Conservation (phyloP, 1,140 invertebrate genomes). For the Parapsyche elsis region DNA sequence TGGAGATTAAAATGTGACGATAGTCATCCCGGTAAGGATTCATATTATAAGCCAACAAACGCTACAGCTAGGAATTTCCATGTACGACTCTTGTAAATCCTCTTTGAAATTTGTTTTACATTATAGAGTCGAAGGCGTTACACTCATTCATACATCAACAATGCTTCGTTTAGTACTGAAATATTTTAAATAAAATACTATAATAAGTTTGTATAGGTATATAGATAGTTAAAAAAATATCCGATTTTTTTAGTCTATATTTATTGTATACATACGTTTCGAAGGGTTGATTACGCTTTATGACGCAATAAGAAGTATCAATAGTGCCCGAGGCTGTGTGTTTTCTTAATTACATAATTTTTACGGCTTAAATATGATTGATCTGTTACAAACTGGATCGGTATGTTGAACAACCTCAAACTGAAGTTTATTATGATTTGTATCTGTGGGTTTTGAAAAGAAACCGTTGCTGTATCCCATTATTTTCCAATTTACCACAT, state of each 20-base stretch:
- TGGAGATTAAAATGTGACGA: constrained; percentile 51
- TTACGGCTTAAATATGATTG: no score
- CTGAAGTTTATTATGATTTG: no score
- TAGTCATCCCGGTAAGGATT: constrained; percentile 36
- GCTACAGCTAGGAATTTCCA: constrained; percentile 2
- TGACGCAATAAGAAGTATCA: not conserved
- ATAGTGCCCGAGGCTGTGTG: constrained; percentile 6
- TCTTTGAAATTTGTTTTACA: not conserved
- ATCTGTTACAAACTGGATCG: no score
- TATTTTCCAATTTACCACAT: no score
- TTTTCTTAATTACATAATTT: not conserved
- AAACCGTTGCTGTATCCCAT: no score
- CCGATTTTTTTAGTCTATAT: no score
- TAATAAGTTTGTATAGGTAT: no score
- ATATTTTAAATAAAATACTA: no score
- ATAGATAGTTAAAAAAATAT: no score
- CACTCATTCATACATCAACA: constrained; percentile 11
- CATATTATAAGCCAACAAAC: constrained; percentile 22
- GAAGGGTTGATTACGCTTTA: constrained; percentile 17
- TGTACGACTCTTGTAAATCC: constrained; percentile 14
- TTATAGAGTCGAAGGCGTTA: not conserved
- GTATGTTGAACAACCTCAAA: no score
- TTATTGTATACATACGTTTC: no score
- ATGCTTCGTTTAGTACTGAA: not conserved
- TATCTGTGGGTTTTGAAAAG: no score